Percentiles rank a stretch among this genome's conserved stretches.
phyloP scores from a whole-genome alignment of 1,140 invertebrate species.

The Theocolax elegans region DNA sequence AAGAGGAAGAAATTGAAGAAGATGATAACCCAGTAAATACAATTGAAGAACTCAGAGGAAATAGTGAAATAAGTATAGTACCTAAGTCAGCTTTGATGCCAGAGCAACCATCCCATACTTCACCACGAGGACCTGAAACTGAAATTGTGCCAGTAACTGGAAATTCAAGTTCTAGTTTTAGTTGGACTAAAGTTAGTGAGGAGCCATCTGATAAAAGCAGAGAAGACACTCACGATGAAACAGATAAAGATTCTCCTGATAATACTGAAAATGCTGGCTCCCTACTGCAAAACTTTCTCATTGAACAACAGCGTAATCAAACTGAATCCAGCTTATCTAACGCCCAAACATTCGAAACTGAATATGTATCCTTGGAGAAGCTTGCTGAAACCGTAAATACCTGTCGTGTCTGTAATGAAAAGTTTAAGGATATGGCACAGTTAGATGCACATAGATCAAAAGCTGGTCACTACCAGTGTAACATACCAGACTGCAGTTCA shows the following conservation, averaged over 20 bases:
- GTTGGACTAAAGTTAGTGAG: slow-evolving; percentile 57
- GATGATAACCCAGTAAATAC: slow-evolving; percentile 28
- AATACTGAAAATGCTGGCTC: slow-evolving; percentile 49
- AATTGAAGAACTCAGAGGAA: slow-evolving; percentile 39
- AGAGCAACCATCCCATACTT: slow-evolving; percentile 10
- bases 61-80: slow-evolving; percentile 54
- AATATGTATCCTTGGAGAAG: slow-evolving; percentile 66
- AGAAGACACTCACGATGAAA: slow-evolving; percentile 26
- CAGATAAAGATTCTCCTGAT: slow-evolving; percentile 26
- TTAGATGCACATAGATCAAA: slow-evolving; percentile 63
- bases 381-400: slow-evolving; percentile 63
- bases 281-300: slow-evolving; percentile 61
- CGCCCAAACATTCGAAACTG: slow-evolving; percentile 56
- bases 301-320: slow-evolving; percentile 60
- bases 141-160: slow-evolving; percentile 25
- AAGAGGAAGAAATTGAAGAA: slow-evolving; percentile 42
- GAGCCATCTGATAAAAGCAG: slow-evolving; percentile 41
- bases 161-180: slow-evolving; percentile 44
- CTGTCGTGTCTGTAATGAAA: slow-evolving; percentile 66
- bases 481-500: slow-evolving; percentile 60
- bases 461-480: slow-evolving; percentile 66
- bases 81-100: slow-evolving; percentile 50
- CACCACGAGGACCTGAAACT: slow-evolving; percentile 20
- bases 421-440: slow-evolving; percentile 62
- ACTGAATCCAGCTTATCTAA: slow-evolving; percentile 50